Conservation (phyloP, 2,113 vertebrate species). For the Podarcis cretensis region DNA sequence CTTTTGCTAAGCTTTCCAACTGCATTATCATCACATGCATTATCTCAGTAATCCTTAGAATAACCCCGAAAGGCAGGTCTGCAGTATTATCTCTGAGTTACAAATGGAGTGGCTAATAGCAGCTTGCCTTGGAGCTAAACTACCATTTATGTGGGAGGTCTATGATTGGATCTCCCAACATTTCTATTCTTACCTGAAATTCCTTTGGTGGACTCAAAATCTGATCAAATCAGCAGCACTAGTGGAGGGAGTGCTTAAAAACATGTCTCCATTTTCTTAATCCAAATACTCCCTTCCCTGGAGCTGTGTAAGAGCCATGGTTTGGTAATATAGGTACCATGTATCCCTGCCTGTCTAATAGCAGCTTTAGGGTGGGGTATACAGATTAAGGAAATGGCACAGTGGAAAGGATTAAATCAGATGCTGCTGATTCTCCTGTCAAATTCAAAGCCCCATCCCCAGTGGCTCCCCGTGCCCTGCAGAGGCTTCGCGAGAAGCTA, state of each 20-base stretch:
- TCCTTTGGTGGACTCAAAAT: neutral
- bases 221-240: neutral
- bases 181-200: neutral
- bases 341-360: neutral
- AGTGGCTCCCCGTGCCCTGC: neutral
- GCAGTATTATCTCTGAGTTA: neutral
- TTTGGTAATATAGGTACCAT: neutral
- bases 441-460: neutral
- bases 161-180: neutral
- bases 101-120: neutral
- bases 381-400: neutral
- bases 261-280: neutral
- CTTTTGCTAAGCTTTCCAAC: neutral
- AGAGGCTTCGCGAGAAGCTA: too few species aligned
- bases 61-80: neutral
- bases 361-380: neutral
- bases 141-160: neutral
- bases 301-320: neutral
- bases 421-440: neutral
- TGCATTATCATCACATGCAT: neutral
- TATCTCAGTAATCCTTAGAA: slow-evolving; percentile 3
- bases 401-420: neutral
- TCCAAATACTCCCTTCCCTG: neutral
- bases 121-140: neutral
- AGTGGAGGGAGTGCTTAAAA: too few species aligned